Percentiles rank a stretch among this genome's conserved stretches.
These are phyloP conservation scores for Sinodicranocentrus sp. DNA, from an alignment of 2,888 invertebrate species.

Conservation along the genomic window DNA sequence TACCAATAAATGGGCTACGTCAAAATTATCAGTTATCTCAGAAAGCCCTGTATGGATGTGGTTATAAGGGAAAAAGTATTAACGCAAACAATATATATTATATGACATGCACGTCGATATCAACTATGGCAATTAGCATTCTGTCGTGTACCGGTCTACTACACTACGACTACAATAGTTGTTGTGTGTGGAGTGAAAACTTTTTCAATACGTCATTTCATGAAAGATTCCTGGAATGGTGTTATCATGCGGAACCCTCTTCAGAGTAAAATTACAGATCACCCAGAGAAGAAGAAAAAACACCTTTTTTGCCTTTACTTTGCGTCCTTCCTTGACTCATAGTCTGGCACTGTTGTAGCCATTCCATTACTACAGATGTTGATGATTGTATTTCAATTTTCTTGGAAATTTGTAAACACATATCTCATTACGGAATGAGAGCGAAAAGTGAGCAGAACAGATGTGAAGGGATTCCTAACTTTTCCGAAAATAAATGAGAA, in stretches of 20 bases:
- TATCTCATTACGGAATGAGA: slow-evolving; percentile 14
- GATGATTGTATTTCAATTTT: slow-evolving; percentile 10
- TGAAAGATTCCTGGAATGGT: slow-evolving; percentile 39
- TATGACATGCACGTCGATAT: too few relatives aligned
- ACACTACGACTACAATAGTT: neutral
- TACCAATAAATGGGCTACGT: too few relatives aligned
- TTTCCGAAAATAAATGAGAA: slow-evolving; percentile 14
- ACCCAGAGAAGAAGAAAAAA: neutral
- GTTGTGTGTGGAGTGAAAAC: slow-evolving; percentile 7
- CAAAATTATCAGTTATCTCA: too few relatives aligned
- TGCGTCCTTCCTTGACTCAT: slow-evolving; percentile 22
- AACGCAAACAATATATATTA: too few relatives aligned
- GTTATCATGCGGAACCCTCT: neutral
- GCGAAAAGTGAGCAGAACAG: neutral
- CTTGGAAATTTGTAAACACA: slow-evolving; percentile 4
- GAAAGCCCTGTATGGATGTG: too few relatives aligned
- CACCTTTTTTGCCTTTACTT: too few relatives aligned
- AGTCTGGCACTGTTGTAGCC: neutral
- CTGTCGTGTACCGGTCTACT: neutral
- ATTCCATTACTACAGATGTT: neutral
- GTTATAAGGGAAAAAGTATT: too few relatives aligned
- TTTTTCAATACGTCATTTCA: slow-evolving; percentile 32
- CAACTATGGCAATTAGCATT: too few relatives aligned
- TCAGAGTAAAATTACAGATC: neutral
- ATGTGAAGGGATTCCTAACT: neutral